These are phyloP conservation scores for Vanessa tameamea DNA, from an alignment of 1,140 invertebrate species.

Conservation along the genomic window DNA sequence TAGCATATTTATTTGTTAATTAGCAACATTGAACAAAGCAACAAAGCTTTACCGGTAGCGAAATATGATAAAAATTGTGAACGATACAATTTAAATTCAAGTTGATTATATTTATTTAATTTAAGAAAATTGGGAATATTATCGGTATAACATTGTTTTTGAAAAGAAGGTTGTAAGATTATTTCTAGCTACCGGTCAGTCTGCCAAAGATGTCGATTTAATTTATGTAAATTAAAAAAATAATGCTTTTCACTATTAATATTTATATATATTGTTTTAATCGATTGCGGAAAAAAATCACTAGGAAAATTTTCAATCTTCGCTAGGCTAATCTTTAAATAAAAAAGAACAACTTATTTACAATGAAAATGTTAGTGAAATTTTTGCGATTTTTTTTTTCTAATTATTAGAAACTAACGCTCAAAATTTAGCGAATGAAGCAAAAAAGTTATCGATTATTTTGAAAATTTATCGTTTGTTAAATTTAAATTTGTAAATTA, in stretches of 20 bases:
- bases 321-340: slow-evolving; percentile 12
- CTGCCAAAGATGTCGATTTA: slow-evolving; percentile 1
- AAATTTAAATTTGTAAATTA: slow-evolving; percentile 22
- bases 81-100: neutral
- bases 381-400: slow-evolving; percentile 18
- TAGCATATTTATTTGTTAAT: slow-evolving; percentile 1
- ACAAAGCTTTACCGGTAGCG: slow-evolving; percentile 12
- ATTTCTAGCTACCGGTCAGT: neutral
- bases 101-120: neutral
- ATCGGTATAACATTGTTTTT: neutral
- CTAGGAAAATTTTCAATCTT: slow-evolving; percentile 10
- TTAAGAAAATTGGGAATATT: neutral
- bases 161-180: slow-evolving; percentile 4
- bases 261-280: neutral
- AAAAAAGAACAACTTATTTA: slow-evolving; percentile 15
- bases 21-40: neutral
- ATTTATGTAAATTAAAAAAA: slow-evolving; percentile 1
- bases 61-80: slow-evolving; percentile 1
- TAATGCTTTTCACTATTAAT: neutral
- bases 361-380: slow-evolving; percentile 27
- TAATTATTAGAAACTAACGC: slow-evolving; percentile 35
- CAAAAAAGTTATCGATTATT: slow-evolving; percentile 16
- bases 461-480: slow-evolving; percentile 20
- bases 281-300: neutral
- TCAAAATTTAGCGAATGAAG: slow-evolving; percentile 31